Conservation (phyloP, 2,797 vertebrate genomes). For the Cuniculus paca region DNA sequence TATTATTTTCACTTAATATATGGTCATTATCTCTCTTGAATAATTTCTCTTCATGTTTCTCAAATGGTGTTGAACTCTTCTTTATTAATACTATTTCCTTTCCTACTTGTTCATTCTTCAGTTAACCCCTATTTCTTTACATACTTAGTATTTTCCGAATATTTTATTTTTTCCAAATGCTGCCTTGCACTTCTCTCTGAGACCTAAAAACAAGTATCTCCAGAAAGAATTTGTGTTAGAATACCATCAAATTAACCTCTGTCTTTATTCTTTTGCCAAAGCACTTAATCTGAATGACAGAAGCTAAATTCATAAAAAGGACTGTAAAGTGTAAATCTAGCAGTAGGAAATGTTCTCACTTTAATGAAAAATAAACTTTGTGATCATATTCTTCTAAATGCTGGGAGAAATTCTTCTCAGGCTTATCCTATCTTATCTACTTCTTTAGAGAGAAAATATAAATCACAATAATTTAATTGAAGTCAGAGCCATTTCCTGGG, state of each 20-base stretch:
- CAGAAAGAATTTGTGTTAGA: not conserved
- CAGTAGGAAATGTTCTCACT: not conserved
- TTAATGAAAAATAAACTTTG: slow-evolving; percentile 59
- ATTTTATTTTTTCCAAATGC: not conserved
- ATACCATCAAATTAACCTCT: not conserved
- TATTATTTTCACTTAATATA: not conserved
- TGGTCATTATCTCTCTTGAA: not conserved
- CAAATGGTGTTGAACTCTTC: not conserved
- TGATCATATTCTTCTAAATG: slow-evolving; percentile 34
- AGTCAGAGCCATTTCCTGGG: not conserved
- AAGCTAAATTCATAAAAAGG: slow-evolving; percentile 25
- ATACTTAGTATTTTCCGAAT: not conserved
- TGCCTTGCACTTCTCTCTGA: not conserved
- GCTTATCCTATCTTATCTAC: not conserved
- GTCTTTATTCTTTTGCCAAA: slow-evolving; percentile 40
- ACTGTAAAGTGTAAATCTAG: not conserved
- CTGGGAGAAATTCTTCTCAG: not conserved
- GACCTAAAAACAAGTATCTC: not conserved
- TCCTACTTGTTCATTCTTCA: not conserved
- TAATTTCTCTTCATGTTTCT: not conserved
- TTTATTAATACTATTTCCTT: not conserved
- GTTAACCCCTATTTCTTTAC: not conserved
- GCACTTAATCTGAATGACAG: not conserved
- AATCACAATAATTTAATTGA: slow-evolving; percentile 66
- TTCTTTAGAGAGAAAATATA: slow-evolving; percentile 51